These are phyloP conservation scores for Drosophila novamexicana DNA, from an alignment of 1,140 invertebrate species.

Conservation along the genomic window DNA sequence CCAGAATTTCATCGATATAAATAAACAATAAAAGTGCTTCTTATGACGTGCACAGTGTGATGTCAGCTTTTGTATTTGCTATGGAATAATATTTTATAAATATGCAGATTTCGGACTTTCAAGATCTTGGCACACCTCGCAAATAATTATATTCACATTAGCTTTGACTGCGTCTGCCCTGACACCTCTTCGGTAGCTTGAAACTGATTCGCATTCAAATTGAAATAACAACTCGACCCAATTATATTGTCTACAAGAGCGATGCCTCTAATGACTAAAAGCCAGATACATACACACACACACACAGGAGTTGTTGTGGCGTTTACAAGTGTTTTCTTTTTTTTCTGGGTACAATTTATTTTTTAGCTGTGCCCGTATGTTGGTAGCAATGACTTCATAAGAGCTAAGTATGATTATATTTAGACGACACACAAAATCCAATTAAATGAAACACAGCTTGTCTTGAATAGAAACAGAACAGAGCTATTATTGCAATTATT, in stretches of 20 bases:
- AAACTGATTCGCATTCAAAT: slow-evolving; percentile 37
- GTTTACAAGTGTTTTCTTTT: slow-evolving; percentile 36
- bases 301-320: slow-evolving; percentile 25
- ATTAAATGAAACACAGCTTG: not conserved
- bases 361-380: slow-evolving; percentile 14
- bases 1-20: slow-evolving; percentile 43
- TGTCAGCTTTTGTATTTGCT: slow-evolving; percentile 39
- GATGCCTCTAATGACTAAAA: slow-evolving; percentile 38
- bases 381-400: slow-evolving; percentile 40
- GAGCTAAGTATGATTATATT: slow-evolving; percentile 27
- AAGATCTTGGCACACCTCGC: slow-evolving; percentile 59
- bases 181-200: slow-evolving; percentile 52
- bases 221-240: slow-evolving; percentile 59
- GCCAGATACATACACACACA: slow-evolving; percentile 19
- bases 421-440: not conserved
- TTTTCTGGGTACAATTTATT: slow-evolving; percentile 3
- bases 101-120: slow-evolving; percentile 5
- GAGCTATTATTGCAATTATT: not conserved
- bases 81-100: slow-evolving; percentile 14
- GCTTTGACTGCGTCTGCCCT: slow-evolving; percentile 9
- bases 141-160: slow-evolving; percentile 51
- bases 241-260: slow-evolving; percentile 47
- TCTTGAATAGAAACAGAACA: not conserved
- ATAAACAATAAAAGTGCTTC: slow-evolving; percentile 54
- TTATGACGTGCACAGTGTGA: slow-evolving; percentile 39